These are phyloP conservation scores for Ostrea edulis DNA, from an alignment of 1,140 invertebrate species.

Conservation along the genomic window DNA sequence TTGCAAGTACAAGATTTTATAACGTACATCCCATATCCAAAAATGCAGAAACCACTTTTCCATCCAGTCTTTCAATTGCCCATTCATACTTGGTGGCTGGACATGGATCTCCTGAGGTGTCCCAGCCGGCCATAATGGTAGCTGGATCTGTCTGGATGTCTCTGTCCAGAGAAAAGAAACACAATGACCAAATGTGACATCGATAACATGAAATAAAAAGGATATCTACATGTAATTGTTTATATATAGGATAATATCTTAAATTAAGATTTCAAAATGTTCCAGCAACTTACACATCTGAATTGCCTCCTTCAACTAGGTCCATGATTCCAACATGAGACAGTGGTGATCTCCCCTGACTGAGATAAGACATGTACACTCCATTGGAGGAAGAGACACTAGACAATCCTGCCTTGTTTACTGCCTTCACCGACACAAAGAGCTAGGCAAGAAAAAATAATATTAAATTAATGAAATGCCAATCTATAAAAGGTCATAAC, in stretches of 20 bases:
- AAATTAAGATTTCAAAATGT: neutral
- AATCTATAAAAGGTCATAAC: neutral
- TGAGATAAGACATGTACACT: slow-evolving; percentile 68
- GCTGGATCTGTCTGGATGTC: slow-evolving; percentile 60
- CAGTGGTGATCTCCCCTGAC: slow-evolving; percentile 64
- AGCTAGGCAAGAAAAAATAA: slow-evolving; percentile 53
- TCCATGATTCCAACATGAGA: slow-evolving; percentile 59
- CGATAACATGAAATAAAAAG: neutral
- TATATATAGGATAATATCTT: neutral
- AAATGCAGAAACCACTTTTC: slow-evolving; percentile 38
- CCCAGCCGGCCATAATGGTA: slow-evolving; percentile 64
- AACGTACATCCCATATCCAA: slow-evolving; percentile 46
- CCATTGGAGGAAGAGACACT: slow-evolving; percentile 67
- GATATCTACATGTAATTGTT: neutral
- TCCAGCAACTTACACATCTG: slow-evolving; percentile 65
- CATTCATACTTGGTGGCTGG: slow-evolving; percentile 64
- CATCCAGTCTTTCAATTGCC: slow-evolving; percentile 63
- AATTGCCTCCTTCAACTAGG: slow-evolving; percentile 42
- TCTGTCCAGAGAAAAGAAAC: slow-evolving; percentile 41
- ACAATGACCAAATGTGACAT: neutral
- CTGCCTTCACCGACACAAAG: slow-evolving; percentile 67
- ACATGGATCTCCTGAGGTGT: slow-evolving; percentile 67
- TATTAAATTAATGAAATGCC: neutral
- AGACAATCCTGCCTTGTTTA: slow-evolving; percentile 61
- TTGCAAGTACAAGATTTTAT: neutral